Conservation (phyloP, 2,113 vertebrate genomes). For the Axis porcinus region DNA sequence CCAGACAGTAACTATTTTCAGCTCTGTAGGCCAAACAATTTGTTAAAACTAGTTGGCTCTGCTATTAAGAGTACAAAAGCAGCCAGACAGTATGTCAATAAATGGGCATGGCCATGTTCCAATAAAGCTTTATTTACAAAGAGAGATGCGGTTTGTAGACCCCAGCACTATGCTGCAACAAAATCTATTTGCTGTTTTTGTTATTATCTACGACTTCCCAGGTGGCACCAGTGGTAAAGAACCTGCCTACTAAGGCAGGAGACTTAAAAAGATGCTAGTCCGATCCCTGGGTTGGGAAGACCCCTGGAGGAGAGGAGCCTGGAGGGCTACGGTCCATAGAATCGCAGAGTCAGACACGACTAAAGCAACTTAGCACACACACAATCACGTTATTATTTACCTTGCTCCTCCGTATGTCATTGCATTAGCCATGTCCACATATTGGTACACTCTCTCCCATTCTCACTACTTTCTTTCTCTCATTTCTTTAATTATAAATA, state of each 20-base stretch:
- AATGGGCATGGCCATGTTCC: neutral
- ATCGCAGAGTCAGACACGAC: neutral
- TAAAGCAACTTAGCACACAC: neutral
- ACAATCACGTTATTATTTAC: neutral
- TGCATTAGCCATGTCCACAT: neutral
- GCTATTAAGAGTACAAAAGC: neutral
- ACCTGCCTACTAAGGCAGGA: neutral
- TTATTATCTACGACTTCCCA: neutral
- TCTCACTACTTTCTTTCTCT: neutral
- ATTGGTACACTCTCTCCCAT: neutral
- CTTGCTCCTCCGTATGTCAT: neutral
- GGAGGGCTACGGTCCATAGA: neutral
- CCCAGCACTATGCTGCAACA: neutral
- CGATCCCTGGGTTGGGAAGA: neutral
- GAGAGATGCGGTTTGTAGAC: neutral
- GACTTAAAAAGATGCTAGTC: neutral
- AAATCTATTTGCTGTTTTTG: neutral
- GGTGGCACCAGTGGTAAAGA: neutral
- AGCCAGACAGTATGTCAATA: neutral
- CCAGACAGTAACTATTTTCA: conserved; percentile 4
- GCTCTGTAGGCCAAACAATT: neutral
- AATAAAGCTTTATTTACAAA: conserved; percentile 5
- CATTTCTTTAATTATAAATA: neutral
- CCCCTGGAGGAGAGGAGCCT: neutral
- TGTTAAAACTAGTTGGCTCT: neutral